A percentile compares a stretch with the other conserved stretches of the same genome.
Evolutionary conservation across 2,113 vertebrate genomes (phyloP).

Genomic region (Cyphomyrus discorhynchus): DNA sequence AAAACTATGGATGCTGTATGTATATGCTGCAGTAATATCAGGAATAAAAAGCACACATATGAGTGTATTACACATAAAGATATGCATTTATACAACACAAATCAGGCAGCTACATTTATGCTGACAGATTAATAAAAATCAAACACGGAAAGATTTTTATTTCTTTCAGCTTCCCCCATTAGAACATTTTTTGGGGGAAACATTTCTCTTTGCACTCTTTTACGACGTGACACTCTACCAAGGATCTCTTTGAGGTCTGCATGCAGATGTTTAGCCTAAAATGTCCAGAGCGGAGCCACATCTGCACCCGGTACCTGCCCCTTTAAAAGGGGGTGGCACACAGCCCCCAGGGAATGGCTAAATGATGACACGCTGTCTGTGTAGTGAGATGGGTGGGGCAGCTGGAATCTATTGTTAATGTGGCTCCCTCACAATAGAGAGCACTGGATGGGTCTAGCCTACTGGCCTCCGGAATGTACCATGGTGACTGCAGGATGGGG

Average conservation of each 20-base stretch:
- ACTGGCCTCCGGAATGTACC: slow-evolving; percentile 25
- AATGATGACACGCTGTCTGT: slow-evolving; percentile 27
- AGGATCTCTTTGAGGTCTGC: neutral
- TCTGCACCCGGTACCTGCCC: neutral
- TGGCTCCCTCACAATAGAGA: slow-evolving; percentile 29
- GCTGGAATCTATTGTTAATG: slow-evolving; percentile 26
- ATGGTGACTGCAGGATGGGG: slow-evolving; percentile 30
- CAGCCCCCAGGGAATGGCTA: slow-evolving; percentile 11
- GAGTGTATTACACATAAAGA: neutral
- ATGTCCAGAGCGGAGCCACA: neutral
- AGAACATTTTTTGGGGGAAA: neutral
- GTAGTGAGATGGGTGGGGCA: neutral
- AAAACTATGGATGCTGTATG: neutral
- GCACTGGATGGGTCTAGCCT: neutral
- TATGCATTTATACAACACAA: neutral
- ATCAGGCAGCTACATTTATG: neutral
- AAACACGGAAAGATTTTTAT: neutral
- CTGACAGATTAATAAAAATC: neutral
- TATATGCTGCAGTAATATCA: neutral
- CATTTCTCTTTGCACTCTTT: neutral
- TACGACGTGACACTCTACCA: neutral
- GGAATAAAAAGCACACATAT: neutral
- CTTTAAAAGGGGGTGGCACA: neutral
- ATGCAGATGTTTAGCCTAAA: neutral
- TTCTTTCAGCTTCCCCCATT: neutral